Conservation (phyloP, 2,113 vertebrate genomes). For the Odontesthes bonariensis region DNA sequence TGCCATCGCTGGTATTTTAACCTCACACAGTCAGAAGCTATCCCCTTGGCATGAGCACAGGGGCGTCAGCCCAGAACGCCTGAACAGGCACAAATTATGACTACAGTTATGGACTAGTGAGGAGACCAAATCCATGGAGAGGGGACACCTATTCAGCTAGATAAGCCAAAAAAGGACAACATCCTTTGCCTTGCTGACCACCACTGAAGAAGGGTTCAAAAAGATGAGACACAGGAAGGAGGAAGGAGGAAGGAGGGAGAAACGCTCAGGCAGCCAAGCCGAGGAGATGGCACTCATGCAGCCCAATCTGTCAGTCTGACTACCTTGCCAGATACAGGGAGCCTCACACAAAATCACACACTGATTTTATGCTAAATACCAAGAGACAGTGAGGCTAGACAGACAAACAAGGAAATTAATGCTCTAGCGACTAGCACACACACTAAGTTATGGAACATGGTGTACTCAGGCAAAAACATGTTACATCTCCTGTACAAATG, state of each 20-base stretch:
- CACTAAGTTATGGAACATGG: slow-evolving; percentile 53
- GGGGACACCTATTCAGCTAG: slow-evolving; percentile 28
- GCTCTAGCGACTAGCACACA: slow-evolving; percentile 43
- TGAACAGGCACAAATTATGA: slow-evolving; percentile 52
- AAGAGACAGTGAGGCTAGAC: slow-evolving; percentile 53
- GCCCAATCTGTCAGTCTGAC: slow-evolving; percentile 81
- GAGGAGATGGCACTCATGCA: slow-evolving; percentile 77
- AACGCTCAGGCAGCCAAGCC: slow-evolving; percentile 63
- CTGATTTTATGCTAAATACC: slow-evolving; percentile 64
- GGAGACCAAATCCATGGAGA: slow-evolving; percentile 52
- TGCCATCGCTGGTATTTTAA: slow-evolving; percentile 41
- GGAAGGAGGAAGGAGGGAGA: slow-evolving; percentile 50
- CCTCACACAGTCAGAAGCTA: slow-evolving; percentile 34
- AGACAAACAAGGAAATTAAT: slow-evolving; percentile 39
- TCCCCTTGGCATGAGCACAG: slow-evolving; percentile 11
- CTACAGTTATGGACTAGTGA: slow-evolving; percentile 61
- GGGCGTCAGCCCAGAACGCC: slow-evolving; percentile 19
- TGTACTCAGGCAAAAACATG: slow-evolving; percentile 48
- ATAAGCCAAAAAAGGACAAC: slow-evolving; percentile 56
- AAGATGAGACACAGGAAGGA: slow-evolving; percentile 50
- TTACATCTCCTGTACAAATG: not conserved
- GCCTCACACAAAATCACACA: slow-evolving; percentile 72
- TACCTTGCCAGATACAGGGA: slow-evolving; percentile 77
- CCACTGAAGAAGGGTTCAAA: slow-evolving; percentile 48
- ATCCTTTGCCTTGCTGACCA: slow-evolving; percentile 52